Percentiles rank a stretch among this genome's conserved stretches.
phyloP scores from a whole-genome alignment of 2,113 vertebrate genomes.

The Mohoua ochrocephala region DNA sequence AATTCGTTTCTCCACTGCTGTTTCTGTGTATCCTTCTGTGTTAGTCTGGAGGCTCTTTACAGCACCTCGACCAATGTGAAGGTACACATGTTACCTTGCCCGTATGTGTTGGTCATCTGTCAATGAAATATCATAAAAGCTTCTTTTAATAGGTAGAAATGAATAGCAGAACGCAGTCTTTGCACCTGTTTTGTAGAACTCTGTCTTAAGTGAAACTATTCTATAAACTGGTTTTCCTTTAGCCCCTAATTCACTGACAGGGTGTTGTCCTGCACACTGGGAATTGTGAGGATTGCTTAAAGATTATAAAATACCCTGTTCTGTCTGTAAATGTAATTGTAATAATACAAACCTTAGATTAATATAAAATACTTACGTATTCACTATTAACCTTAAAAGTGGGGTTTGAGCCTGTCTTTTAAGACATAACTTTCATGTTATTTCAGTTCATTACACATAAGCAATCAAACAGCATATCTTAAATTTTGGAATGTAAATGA shows the following conservation, averaged over 20 bases:
- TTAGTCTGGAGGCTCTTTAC: rapidly evolving
- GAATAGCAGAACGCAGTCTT: neutral
- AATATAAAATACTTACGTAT: neutral
- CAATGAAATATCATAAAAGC: neutral
- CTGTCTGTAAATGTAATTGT: neutral
- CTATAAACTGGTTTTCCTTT: neutral
- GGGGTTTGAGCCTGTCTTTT: neutral
- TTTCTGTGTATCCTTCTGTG: rapidly evolving
- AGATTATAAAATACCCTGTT: neutral
- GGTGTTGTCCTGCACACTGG: neutral
- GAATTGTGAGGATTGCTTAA: neutral
- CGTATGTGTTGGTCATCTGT: rapidly evolving
- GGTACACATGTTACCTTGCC: rapidly evolving
- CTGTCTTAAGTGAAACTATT: neutral
- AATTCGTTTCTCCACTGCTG: rapidly evolving
- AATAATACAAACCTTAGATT: neutral
- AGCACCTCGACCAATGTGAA: rapidly evolving
- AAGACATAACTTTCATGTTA: neutral
- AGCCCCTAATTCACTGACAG: neutral
- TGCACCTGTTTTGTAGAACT: neutral
- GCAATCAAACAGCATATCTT: neutral
- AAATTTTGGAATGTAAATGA: neutral
- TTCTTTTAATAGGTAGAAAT: neutral
- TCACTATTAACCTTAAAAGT: neutral
- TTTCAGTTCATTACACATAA: neutral